Conservation (phyloP, 2,113 vertebrate genomes). For the Gallinago undulata region DNA sequence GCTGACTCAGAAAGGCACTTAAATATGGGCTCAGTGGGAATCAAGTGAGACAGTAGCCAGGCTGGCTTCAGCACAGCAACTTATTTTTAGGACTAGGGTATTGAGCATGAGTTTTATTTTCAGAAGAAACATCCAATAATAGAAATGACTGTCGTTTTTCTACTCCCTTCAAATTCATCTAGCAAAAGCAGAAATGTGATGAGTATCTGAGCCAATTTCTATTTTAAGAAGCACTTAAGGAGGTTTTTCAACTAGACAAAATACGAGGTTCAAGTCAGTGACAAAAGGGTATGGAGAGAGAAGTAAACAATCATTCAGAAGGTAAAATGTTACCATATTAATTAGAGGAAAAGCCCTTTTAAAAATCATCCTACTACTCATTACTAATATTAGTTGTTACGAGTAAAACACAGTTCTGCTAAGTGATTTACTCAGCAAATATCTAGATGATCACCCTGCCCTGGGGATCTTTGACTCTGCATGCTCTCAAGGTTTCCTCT, state of each 20-base stretch:
- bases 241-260: neutral
- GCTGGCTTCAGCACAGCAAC: neutral
- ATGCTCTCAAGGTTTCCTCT: neutral
- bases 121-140: constrained; percentile 35
- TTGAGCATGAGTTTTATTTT: constrained; percentile 19
- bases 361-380: neutral
- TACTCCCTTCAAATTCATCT: constrained; percentile 14
- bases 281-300: neutral
- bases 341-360: neutral
- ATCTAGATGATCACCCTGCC: neutral
- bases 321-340: neutral
- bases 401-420: neutral
- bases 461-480: neutral
- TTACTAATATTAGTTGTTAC: neutral
- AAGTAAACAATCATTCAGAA: neutral
- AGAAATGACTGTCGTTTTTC: neutral
- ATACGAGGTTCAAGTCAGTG: neutral
- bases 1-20: neutral
- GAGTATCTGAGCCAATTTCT: neutral
- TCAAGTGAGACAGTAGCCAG: constrained; percentile 21
- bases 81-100: constrained; percentile 27
- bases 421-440: neutral
- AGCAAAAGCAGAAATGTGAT: constrained; percentile 11
- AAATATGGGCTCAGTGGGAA: neutral
- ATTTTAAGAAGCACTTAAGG: neutral